Conservation (phyloP, 2,888 invertebrate genomes). For the Xestobium rufovillosum region DNA sequence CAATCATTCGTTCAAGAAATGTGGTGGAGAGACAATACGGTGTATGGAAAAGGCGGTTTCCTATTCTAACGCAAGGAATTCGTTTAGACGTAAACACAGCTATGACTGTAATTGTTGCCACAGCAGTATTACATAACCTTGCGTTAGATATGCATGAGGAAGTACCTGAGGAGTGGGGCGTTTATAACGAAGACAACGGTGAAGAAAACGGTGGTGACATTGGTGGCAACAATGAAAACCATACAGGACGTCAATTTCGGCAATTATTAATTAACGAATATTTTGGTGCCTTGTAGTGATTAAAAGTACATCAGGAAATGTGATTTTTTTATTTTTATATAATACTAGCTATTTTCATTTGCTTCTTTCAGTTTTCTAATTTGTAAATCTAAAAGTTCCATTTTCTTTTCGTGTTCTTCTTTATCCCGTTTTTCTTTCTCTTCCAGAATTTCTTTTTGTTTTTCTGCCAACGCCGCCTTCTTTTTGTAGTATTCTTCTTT, state of each 20-base stretch:
- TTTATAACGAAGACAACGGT: no score
- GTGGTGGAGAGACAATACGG: constrained; percentile 22
- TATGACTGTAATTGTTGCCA: neutral
- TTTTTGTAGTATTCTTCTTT: neutral
- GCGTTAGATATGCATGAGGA: neutral
- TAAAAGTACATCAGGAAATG: neutral
- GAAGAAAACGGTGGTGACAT: no score
- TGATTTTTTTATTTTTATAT: constrained; percentile 1
- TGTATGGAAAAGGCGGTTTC: constrained; percentile 25
- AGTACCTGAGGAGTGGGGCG: no score
- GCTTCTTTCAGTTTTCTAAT: no score
- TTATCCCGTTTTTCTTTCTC: neutral
- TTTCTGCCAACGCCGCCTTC: neutral
- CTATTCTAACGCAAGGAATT: constrained; percentile 8
- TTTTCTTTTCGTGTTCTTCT: constrained; percentile 2
- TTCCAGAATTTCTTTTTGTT: neutral
- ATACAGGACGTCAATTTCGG: no score
- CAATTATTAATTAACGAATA: no score
- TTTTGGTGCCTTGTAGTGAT: no score
- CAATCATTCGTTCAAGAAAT: constrained; percentile 11
- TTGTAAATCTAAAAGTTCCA: neutral
- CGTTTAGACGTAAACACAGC: neutral
- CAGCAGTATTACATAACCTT: constrained; percentile 1
- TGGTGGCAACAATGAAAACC: no score
- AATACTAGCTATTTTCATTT: neutral